Base-by-base conservation (phyloP, 2,888 invertebrate genomes). In the Drosophila formosana region DNA sequence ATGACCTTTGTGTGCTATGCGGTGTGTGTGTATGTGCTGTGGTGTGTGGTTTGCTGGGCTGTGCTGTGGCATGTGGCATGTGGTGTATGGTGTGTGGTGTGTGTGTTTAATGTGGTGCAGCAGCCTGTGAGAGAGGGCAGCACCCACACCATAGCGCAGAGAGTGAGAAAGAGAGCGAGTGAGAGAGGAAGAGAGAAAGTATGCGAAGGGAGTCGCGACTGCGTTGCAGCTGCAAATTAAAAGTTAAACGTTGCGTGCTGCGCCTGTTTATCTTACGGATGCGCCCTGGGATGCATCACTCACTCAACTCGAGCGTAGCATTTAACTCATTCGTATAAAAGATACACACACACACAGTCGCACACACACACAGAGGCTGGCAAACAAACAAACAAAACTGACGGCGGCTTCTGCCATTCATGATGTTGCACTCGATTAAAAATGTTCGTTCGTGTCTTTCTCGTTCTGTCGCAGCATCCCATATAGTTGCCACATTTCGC, bases 181-280 rank as follows among this genome's bases (percentile, higher is more conserved):
- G 13, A 25, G 25, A 28, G 9, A 26, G 26, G 32, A 7, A 1
- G 13, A 32, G 63, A 50, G 34, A 34, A 32, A 18, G 26, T 28
- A 37, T 3, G 37, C 37, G n/a, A 4, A 37, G 63, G 49, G 37
- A 41, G 43, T 49, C 58, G 68, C 55, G 51, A 41, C 43, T 28
- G 66, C 51, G 72, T 50, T 74, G 72, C 79, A 80, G 69, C 67
- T 73, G 77, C 87, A 85, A 89, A 88, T 85, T 85, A 83, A 83
- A 89, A 85, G 89, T 89, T 88, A 88, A 89, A 88, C 83, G 90
- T 88, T 85, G 89, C 90, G 72, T 87, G 89, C 82, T 86, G 80
- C 74, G 83, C 75, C 80, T 88, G 85, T 85, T 85, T 88, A 85
- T 85, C 88, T 88, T 88, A 79, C 88, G 82, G 88, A 86, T 88